These are phyloP conservation scores for Bryconaethiops microstoma DNA, from an alignment of 2,797 vertebrate species.

Conservation along the genomic window DNA sequence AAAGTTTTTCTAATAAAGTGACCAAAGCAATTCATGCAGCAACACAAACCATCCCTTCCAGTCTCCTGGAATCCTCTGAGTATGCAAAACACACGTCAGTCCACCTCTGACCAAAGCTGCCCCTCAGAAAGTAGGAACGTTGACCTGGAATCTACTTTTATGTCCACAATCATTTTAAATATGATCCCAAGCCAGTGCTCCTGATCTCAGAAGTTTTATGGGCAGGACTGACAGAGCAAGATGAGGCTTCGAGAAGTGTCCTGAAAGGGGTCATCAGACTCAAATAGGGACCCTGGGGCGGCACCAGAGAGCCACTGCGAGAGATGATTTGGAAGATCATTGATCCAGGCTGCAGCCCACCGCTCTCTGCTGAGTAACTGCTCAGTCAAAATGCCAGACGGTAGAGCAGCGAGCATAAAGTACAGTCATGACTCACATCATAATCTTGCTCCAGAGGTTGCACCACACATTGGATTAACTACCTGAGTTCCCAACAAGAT, in stretches of 20 bases:
- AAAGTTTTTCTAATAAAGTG: background rate
- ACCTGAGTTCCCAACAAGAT: background rate
- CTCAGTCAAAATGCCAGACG: slow-evolving; percentile 32
- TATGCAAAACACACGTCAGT: background rate
- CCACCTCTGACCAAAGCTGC: background rate
- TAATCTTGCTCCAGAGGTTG: slow-evolving; percentile 33
- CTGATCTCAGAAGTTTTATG: background rate
- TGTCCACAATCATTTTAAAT: background rate
- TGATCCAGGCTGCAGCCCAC: slow-evolving; percentile 16
- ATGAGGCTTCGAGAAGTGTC: background rate
- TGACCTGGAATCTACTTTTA: slow-evolving; percentile 5
- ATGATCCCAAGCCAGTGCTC: background rate
- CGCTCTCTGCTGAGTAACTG: slow-evolving; percentile 31
- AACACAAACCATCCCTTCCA: background rate
- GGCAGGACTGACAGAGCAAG: background rate
- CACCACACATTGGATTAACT: slow-evolving; percentile 4
- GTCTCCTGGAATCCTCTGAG: background rate
- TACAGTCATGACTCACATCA: slow-evolving; percentile 18
- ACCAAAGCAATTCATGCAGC: background rate
- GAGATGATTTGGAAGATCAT: slow-evolving; percentile 41
- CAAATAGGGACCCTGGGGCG: slow-evolving; percentile 21
- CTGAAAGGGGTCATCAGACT: slow-evolving; percentile 19
- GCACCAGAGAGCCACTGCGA: slow-evolving; percentile 13
- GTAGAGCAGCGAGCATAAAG: background rate
- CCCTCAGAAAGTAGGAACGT: background rate